These are phyloP conservation scores for Montipora cactus DNA, from an alignment of 64 coral and sea anemone species.

Conservation along the genomic window DNA sequence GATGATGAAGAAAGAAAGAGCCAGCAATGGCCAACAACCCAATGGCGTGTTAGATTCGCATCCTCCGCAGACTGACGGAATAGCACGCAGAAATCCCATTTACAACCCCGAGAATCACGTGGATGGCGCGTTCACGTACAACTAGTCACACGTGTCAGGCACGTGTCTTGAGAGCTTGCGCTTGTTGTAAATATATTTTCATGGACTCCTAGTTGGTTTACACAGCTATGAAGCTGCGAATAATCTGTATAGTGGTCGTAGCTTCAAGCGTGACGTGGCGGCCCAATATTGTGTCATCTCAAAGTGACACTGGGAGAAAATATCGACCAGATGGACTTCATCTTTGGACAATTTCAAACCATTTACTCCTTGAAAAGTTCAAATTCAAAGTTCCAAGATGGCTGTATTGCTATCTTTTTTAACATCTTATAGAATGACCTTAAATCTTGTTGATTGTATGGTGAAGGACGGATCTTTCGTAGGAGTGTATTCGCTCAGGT, in stretches of 20 bases:
- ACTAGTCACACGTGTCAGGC: background rate
- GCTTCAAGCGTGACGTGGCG: too few species aligned
- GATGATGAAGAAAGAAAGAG: constrained; percentile 87
- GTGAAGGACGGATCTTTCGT: too few species aligned
- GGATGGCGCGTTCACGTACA: constrained; percentile 82
- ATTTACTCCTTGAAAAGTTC: too few species aligned
- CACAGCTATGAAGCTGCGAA: background rate
- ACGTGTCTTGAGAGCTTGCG: background rate
- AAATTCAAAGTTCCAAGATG: too few species aligned
- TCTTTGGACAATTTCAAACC: too few species aligned
- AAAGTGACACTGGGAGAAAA: too few species aligned
- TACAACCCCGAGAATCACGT: constrained; percentile 88
- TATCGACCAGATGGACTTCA: too few species aligned
- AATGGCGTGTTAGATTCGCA: constrained; percentile 70
- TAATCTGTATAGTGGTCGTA: background rate
- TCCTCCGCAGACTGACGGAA: constrained; percentile 59
- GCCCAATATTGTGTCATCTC: too few species aligned
- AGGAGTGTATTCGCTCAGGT: too few species aligned
- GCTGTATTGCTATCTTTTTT: too few species aligned
- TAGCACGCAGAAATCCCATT: constrained; percentile 86
- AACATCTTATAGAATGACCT: too few species aligned
- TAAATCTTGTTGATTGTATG: too few species aligned
- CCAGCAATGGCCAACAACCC: constrained; percentile 50
- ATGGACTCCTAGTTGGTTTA: background rate
- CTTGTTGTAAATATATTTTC: background rate